Percentiles rank a stretch among this genome's conserved stretches.
These are phyloP conservation scores for Coptodon rendalli DNA, from an alignment of 2,113 vertebrate genomes.

Conservation along the genomic window DNA sequence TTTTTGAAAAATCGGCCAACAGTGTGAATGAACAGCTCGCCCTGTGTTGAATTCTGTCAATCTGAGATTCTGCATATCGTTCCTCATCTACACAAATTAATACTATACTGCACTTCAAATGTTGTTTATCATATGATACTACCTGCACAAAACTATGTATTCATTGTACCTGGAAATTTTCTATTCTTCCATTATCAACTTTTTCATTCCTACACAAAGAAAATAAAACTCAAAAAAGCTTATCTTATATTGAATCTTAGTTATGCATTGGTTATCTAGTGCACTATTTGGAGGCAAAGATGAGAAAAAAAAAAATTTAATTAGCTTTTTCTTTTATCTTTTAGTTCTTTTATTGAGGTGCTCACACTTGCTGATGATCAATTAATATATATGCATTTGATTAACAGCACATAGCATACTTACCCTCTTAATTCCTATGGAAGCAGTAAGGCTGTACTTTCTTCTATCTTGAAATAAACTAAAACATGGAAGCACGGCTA, in stretches of 20 bases:
- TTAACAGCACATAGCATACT: not conserved
- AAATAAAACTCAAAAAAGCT: not conserved
- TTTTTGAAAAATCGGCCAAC: not conserved
- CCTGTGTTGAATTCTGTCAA: not conserved
- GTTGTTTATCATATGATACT: not conserved
- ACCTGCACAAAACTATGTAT: not conserved
- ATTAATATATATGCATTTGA: not conserved
- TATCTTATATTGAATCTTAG: not conserved
- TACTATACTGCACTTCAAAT: not conserved
- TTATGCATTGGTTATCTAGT: not conserved
- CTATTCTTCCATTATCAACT: not conserved
- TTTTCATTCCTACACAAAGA: not conserved
- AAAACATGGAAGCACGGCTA: not conserved
- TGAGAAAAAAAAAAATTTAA: not conserved
- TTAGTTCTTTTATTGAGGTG: not conserved
- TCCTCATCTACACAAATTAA: not conserved
- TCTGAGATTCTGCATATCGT: not conserved
- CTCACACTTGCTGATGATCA: not conserved
- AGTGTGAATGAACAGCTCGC: not conserved
- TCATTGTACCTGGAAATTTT: not conserved
- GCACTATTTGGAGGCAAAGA: not conserved
- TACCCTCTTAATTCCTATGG: not conserved
- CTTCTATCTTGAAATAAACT: not conserved
- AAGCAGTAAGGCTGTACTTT: not conserved
- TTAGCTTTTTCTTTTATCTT: not conserved